A percentile compares a stretch with the other conserved stretches of the same genome.
These are phyloP conservation scores for Ochotona princeps DNA, from an alignment of 2,113 vertebrate species.

Conservation along the genomic window DNA sequence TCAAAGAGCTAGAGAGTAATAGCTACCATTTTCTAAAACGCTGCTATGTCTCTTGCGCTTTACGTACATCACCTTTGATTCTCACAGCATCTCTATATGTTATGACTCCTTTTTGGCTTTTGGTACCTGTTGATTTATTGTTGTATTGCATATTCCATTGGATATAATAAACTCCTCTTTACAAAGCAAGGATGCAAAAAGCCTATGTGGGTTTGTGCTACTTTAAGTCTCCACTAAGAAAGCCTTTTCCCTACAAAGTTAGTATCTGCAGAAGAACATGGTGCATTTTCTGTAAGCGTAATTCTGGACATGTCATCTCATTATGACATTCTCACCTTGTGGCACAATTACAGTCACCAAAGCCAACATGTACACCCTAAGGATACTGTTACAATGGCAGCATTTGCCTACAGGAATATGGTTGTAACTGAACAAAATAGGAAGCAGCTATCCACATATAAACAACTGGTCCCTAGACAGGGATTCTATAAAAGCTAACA, in stretches of 20 bases:
- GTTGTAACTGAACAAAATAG: slow-evolving; percentile 13
- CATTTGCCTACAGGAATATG: no score
- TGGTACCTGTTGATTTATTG: slow-evolving; percentile 58
- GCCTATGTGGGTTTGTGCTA: slow-evolving; percentile 77
- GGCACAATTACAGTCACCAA: slow-evolving; percentile 62
- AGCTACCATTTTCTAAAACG: not conserved
- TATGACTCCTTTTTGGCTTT: not conserved
- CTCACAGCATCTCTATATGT: not conserved
- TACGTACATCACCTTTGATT: not conserved
- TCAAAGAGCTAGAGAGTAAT: not conserved
- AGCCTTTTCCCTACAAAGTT: slow-evolving; percentile 72
- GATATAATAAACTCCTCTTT: slow-evolving; percentile 80
- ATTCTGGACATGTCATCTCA: slow-evolving; percentile 54
- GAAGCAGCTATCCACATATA: slow-evolving; percentile 65
- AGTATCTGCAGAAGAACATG: slow-evolving; percentile 72
- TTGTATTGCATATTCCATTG: slow-evolving; percentile 77
- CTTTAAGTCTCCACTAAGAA: slow-evolving; percentile 72
- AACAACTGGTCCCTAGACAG: slow-evolving; percentile 53
- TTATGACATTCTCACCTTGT: slow-evolving; percentile 53
- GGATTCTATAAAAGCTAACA: slow-evolving; percentile 70
- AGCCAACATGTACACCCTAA: slow-evolving; percentile 54
- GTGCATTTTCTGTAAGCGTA: slow-evolving; percentile 72
- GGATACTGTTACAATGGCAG: not conserved
- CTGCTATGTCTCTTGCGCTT: not conserved
- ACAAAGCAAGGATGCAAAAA: slow-evolving; percentile 87